A percentile compares a stretch with the other conserved stretches of the same genome.
Evolutionary conservation across 2,113 vertebrate genomes (phyloP).

Genomic region (Centrocercus urophasianus): DNA sequence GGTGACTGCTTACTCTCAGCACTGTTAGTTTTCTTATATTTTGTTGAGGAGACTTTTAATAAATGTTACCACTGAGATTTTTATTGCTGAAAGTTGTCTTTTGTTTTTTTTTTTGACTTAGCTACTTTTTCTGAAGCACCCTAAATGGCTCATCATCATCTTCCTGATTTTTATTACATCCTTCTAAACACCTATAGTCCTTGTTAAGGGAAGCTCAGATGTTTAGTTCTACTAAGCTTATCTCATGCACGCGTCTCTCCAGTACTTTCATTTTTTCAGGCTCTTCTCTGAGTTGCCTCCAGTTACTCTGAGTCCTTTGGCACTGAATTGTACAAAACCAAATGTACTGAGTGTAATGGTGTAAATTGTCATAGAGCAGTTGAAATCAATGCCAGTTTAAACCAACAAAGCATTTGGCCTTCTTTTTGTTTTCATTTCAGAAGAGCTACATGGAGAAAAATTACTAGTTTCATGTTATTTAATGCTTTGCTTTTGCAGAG

Average conservation of each 20-base stretch:
- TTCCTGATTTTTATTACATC: background rate
- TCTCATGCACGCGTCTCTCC: background rate
- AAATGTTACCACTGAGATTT: background rate
- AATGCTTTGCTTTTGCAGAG: background rate
- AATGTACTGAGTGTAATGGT: background rate
- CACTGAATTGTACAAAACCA: background rate
- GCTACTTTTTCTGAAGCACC: background rate
- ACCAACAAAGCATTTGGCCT: background rate
- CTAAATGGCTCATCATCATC: background rate
- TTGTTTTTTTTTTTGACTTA: background rate
- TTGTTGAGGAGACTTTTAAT: background rate
- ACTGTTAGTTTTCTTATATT: background rate
- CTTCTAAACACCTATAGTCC: background rate
- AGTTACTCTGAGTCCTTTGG: background rate
- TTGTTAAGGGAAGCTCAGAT: background rate
- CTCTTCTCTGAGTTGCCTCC: background rate
- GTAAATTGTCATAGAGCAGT: background rate
- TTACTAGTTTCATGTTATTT: background rate
- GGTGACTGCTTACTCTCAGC: background rate
- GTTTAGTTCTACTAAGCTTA: background rate
- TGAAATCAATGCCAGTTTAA: conserved; percentile 42
- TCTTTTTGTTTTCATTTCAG: background rate
- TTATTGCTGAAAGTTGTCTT: background rate
- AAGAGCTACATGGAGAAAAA: background rate
- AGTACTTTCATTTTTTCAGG: background rate